A percentile compares a stretch with the other conserved stretches of the same genome.
Conservation (phyloP, 2,888 invertebrate genomes). For the Lepidochrysops patricia region DNA sequence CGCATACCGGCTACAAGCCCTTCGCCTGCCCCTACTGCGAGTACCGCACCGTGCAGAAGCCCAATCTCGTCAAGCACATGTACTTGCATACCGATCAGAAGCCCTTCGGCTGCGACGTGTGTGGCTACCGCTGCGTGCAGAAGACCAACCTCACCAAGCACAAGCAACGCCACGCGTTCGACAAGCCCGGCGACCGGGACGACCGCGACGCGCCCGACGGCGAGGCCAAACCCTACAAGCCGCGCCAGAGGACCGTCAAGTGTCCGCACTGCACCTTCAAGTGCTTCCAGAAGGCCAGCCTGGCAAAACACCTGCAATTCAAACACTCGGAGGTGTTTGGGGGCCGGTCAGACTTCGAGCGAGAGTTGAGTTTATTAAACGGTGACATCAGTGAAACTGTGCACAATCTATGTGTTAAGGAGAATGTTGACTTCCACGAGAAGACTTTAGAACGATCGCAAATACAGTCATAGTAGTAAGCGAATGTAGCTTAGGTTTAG, state of each 20-base stretch:
- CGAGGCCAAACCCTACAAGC: constrained; percentile 53
- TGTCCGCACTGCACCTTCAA: constrained; percentile 57
- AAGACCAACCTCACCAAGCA: constrained; percentile 68
- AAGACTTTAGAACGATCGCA: constrained; percentile 25
- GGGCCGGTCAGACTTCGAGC: constrained; percentile 43
- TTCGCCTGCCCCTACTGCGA: constrained; percentile 67
- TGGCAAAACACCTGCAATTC: constrained; percentile 62
- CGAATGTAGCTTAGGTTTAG: constrained; percentile 10
- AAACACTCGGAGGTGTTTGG: constrained; percentile 43
- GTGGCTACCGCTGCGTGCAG: constrained; percentile 64
- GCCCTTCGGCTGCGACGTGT: constrained; percentile 65
- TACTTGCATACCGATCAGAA: constrained; percentile 68
- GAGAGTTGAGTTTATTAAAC: constrained; percentile 27
- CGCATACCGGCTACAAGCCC: constrained; percentile 68
- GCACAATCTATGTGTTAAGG: constrained; percentile 26
- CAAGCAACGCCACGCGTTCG: constrained; percentile 60
- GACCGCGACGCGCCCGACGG: constrained; percentile 49
- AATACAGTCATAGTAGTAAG: constrained; percentile 31
- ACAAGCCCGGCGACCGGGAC: constrained; percentile 46
- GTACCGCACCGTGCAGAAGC: constrained; percentile 66
- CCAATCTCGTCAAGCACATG: constrained; percentile 70
- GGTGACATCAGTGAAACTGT: constrained; percentile 21
- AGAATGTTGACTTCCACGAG: constrained; percentile 16
- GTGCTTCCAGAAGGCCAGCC: constrained; percentile 61
- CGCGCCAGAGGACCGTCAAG: constrained; percentile 59